Conservation (phyloP, 2,797 vertebrate genomes). For the Hafferia zeledoni region DNA sequence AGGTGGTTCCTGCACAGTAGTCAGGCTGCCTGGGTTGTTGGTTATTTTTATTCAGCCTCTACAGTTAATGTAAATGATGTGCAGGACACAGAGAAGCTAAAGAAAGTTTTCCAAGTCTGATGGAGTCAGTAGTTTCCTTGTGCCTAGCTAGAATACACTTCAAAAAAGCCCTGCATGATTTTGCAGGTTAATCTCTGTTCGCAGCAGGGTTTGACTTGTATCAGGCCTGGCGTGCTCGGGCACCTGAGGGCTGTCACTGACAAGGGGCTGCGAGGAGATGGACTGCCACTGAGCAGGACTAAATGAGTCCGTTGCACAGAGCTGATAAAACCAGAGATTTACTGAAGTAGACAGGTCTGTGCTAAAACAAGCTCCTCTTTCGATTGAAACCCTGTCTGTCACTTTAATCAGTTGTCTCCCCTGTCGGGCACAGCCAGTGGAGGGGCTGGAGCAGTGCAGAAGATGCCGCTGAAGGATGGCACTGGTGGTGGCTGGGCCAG, state of each 20-base stretch:
- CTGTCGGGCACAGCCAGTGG: conserved; percentile 36
- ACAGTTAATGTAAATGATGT: conserved; percentile 60
- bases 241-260: conserved; percentile 72
- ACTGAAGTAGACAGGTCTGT: conserved; percentile 67
- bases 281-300: conserved; percentile 63
- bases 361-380: conserved; percentile 68
- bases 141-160: conserved; percentile 21
- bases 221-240: conserved; percentile 52
- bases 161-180: not conserved
- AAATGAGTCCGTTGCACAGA: conserved; percentile 72
- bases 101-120: conserved; percentile 61
- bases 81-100: not conserved
- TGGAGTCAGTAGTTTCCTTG: conserved; percentile 28
- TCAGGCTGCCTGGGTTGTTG: not conserved
- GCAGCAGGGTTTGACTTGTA: conserved; percentile 58
- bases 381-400: conserved; percentile 64
- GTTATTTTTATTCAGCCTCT: conserved; percentile 62
- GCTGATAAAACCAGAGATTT: conserved; percentile 78
- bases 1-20: not conserved
- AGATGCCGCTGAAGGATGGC: not conserved
- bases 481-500: not conserved
- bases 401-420: conserved; percentile 53
- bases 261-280: conserved; percentile 70
- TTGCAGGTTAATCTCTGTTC: conserved; percentile 69
- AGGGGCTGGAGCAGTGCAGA: conserved; percentile 45